Evolutionary conservation across 2,888 invertebrate genomes (phyloP), one percentile per base, ranked within the genome.

Genomic region (Alentia gelatinosa): DNA sequence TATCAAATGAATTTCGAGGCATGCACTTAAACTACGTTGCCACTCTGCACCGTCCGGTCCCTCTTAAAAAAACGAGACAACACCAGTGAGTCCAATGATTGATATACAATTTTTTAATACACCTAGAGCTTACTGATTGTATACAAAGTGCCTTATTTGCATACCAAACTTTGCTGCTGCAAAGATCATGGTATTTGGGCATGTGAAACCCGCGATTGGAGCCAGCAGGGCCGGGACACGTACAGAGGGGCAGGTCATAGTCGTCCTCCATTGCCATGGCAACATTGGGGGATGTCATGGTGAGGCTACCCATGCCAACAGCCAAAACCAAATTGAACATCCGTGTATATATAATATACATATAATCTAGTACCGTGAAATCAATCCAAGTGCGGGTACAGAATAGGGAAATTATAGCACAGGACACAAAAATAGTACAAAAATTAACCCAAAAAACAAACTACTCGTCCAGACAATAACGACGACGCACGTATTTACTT

Each of bases 21-120:
- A 83, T 39, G 40, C 42, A 83, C 42, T 26, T 23, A 19, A 42
- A 86, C 30, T 1, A 42, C 19, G 5, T 7, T 42, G 86, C 86
- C 86, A 86, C 86, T 30, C 86, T 86, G 86, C 86, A 42, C 86
- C 47, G 47, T 47, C 47, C 35, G 42, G 42, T 30, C 1, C 1
- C 33, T 19, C 30, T 7, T 7, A 9, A 9, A 86, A 37, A 5
- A 86, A 86, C 79, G 79, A 79, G 19, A 79, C 39, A 79, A 79
- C 23, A 23, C 37, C 19, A 68, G 5, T 74, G 37, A 37, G 35
- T 79, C 79, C 79, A 79, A 39, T 79, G 35, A 47, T 42, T 86
- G 19, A 86, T 86, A 86, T 86, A 86, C 50, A 42, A 86, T 86
- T 47, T 86, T 86, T 86, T 86, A 86, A 86, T 86, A 86, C 86